Base-by-base conservation (phyloP, 2,888 invertebrate species). In the Mesoligia furuncula region DNA sequence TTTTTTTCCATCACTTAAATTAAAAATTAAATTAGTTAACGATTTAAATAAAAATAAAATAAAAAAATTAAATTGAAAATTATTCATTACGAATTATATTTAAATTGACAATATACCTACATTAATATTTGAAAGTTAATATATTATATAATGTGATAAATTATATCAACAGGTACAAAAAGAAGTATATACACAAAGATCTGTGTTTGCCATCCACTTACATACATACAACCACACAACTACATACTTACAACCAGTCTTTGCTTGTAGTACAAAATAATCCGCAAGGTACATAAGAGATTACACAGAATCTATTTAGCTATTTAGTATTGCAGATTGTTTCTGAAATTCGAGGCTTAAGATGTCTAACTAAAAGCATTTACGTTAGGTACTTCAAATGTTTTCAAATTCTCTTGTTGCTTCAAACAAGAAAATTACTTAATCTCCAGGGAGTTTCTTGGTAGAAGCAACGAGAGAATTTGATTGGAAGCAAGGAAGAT, bases 251-350 rank as follows among this genome's bases (percentile, higher is more conserved):
- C 51, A 69, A 77, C 65, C 54, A 69, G 27, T 70, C 69, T 77
- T 68, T 80, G 39, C 27, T 64, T 70, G 68, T 79, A 79, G 71
- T 73, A 83, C 78, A 79, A 85, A 82, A 82, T 88, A 88, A 88
- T 88, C 85, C 80, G 27, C 51, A 75, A 79, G 81, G 85, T 80
- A 86, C 72, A 85, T 20, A 70, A 65, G 45, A 65, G 83, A 87
- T 88, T 88, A 88, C 84, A 80, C 39, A 61, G 80, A 72, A 83
- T 86, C 84, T 82, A 77, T 87, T n/a, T n/a, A n/a, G 73, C 77
- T 76, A 77, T 75, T 87, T 70, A 84, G 87, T 78, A 68, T 73
- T 68, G 68, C 69, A 80, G 69, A 77, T 77, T 83, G 76, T 81
- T 86, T 57, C 78, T 61, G 66, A 84, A 82, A 86, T 85, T 67